Evolutionary conservation across 2,888 invertebrate species (phyloP).

Genomic region (Marronus borbonicus): DNA sequence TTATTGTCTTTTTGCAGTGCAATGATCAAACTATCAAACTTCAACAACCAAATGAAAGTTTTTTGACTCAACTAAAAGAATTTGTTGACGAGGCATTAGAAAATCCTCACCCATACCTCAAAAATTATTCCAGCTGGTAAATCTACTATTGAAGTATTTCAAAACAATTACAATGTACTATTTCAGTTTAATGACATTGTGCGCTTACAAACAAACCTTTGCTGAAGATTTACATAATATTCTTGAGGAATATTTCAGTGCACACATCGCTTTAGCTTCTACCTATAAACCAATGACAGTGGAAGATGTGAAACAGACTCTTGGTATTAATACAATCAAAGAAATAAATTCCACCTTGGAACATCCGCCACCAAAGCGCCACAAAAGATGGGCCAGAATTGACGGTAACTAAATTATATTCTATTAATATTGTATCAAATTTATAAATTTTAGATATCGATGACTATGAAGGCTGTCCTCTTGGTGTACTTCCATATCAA

Average conservation of each 20-base stretch:
- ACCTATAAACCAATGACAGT: slow-evolving; percentile 24
- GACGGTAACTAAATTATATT: slow-evolving; percentile 11
- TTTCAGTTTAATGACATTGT: slow-evolving; percentile 31
- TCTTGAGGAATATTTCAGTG: background rate
- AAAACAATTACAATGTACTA: background rate
- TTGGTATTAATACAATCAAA: slow-evolving; percentile 4
- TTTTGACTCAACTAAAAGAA: slow-evolving; percentile 51
- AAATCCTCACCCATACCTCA: slow-evolving; percentile 56
- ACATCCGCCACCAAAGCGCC: background rate
- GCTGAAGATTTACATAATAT: slow-evolving; percentile 5
- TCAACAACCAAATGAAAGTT: slow-evolving; percentile 53
- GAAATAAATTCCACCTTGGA: slow-evolving; percentile 1
- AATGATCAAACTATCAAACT: slow-evolving; percentile 52
- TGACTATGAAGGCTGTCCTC: slow-evolving; percentile 59
- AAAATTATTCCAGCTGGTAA: slow-evolving; percentile 54
- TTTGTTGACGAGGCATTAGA: slow-evolving; percentile 57
- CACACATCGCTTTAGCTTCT: background rate
- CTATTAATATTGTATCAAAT: slow-evolving; percentile 22
- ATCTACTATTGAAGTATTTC: background rate
- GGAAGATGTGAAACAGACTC: slow-evolving; percentile 18
- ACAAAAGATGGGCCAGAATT: slow-evolving; percentile 29
- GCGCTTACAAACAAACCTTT: slow-evolving; percentile 1
- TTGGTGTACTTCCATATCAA: slow-evolving; percentile 62
- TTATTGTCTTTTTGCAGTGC: background rate
- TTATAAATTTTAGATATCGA: slow-evolving; percentile 59